Base-by-base conservation (phyloP, 2,797 vertebrate species). In the Eulemur albifrons region DNA sequence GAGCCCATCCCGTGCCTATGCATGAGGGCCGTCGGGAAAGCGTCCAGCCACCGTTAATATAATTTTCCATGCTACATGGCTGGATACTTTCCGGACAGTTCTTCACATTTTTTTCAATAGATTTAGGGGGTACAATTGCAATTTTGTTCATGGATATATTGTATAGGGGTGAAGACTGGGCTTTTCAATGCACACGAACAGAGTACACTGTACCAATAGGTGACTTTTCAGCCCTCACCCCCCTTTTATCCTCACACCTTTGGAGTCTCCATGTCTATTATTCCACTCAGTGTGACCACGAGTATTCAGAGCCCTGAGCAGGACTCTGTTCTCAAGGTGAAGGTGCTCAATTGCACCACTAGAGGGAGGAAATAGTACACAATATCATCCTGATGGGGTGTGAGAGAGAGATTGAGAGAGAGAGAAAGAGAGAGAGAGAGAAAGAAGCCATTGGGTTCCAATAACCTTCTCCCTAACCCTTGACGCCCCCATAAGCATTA, bases 311-410 rank as follows among this genome's bases (percentile, higher is more conserved):
- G 18, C 23, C 27, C 11, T 2, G 52, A 43, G 20, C 0, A 1
- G 4, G 54, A 5, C 18, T 25, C 21, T 0, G 40, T 10, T 20
- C 4, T 35, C 40, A 7, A 1, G 0, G 76, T 0, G 70, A 4
- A 54, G 4, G 32, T n/a, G 59, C 27, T 70, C 50, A 3, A 0
- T 5, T 12, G 0, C 1, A 18, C 89, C 97, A 91, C 94, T 43
- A 95, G 97, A 88, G 97, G 97, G 97, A 7, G 94, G 67, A 7
- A 32, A 3, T 2, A 5, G 79, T 4, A 59, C 86, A 1, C 69
- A 3, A 1, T 35, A 90, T 0, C 3, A 90, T 0, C 3, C 0
- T 7, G 4, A 13, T 43, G 8, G 50, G 27, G 21, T 1, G 38
- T 12, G 3, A 17, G 54, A 10, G 10, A 21, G 30, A 4, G n/a